These are phyloP conservation scores for Isichthys henryi DNA, from an alignment of 2,113 vertebrate genomes.

Conservation along the genomic window DNA sequence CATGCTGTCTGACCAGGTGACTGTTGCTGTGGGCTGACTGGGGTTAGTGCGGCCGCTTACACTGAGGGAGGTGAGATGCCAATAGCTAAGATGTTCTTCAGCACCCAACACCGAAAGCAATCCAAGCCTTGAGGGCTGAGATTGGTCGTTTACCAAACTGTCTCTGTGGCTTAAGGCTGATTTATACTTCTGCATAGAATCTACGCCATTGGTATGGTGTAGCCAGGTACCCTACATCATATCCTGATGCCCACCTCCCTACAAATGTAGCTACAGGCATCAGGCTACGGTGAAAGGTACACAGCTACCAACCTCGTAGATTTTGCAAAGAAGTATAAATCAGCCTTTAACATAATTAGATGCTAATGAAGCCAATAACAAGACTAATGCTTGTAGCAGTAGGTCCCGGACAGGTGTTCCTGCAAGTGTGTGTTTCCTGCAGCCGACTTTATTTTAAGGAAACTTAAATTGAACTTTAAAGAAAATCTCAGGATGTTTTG, in stretches of 20 bases:
- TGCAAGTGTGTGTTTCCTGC: not conserved
- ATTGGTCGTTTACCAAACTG: not conserved
- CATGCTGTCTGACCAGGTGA: conserved; percentile 47
- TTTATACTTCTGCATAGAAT: not conserved
- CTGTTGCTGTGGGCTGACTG: conserved; percentile 44
- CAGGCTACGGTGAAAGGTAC: not conserved
- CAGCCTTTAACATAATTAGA: not conserved
- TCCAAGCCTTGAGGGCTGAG: conserved; percentile 13
- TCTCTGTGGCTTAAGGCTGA: not conserved
- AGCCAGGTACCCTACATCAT: not conserved
- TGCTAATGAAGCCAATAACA: not conserved
- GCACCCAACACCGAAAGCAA: not conserved
- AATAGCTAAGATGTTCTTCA: conserved; percentile 19
- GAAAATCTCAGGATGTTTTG: no score
- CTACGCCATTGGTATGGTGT: not conserved
- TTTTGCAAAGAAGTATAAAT: not conserved
- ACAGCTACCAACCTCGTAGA: not conserved
- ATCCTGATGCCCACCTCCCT: not conserved
- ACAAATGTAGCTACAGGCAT: not conserved
- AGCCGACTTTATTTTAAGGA: no score
- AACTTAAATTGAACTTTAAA: no score
- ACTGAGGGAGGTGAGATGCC: conserved; percentile 46
- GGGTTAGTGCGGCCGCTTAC: conserved; percentile 42
- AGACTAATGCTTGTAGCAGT: not conserved
- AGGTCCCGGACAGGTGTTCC: not conserved